Base-by-base conservation (phyloP, 1,140 invertebrate species). In the Batillaria attramentaria region DNA sequence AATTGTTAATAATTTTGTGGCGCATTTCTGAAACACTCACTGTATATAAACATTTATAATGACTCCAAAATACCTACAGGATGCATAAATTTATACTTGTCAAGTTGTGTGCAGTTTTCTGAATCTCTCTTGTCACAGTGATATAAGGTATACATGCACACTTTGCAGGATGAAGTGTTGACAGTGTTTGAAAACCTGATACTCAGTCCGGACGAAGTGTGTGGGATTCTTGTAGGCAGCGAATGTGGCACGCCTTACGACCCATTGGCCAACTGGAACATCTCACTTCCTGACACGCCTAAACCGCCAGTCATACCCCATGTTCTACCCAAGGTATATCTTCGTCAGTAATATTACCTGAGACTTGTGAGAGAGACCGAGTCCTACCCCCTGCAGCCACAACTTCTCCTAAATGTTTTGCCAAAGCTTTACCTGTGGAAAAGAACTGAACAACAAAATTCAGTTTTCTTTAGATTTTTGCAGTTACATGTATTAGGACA, bases 241-340 rank as follows among this genome's bases (percentile, higher is more conserved):
- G 66, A 80, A 16, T 89, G 88, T 79, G 85, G 81, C 10, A 66
- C 41, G 0, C 81, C 83, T 6, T 83, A 85, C 42, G 79, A 87
- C 72, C 87, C 87, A 0, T 57, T 77, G 3, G 42, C 69, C 16
- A 79, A 83, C 75, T 88, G 87, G 87, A 89, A 87, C 39, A 81
- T 89, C 0, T 83, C 86, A 3, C 68, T 88, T 35, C 85, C 88
- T 5, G 42, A 84, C 31, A 80, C 65, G 24, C 84, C 85, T 10
- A 89, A 89, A 83, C 88, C 88, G 18, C 86, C 87, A 16, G 79
- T 86, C 79, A 20, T 50, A n/a, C 76, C 76, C 16, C 76, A 42
- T 1, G 18, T 41, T n/a, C 31, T 70, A 28, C 68, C 68, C 20
- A 41, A 70, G 68, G 57, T 60, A 24, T 60, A 31, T 3, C 24